Conservation (phyloP, 2,113 vertebrate genomes). For the Rafetus swinhoei region DNA sequence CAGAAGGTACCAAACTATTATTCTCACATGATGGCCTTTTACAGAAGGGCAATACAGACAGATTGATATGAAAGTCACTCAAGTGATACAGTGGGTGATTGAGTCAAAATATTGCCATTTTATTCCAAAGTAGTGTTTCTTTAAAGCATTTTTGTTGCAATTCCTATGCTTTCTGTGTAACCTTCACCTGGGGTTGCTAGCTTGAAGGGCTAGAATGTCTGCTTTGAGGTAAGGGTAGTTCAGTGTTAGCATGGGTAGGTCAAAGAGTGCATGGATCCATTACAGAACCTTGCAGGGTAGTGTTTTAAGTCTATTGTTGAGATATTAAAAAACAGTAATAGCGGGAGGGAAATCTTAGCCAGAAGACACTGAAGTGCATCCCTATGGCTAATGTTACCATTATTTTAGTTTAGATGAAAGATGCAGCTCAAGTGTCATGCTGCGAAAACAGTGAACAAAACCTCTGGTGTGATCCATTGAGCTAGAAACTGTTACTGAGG, state of each 20-base stretch:
- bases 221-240: background rate
- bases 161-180: background rate
- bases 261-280: background rate
- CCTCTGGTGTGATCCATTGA: constrained; percentile 16
- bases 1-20: background rate
- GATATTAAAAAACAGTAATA: background rate
- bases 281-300: background rate
- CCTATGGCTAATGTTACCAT: background rate
- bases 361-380: background rate
- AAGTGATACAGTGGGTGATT: background rate
- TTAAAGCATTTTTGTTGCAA: background rate
- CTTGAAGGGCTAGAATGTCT: background rate
- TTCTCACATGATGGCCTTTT: background rate
- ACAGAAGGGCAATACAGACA: background rate
- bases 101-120: background rate
- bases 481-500: constrained; percentile 24
- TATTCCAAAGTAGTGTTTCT: background rate
- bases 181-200: background rate
- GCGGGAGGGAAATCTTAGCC: background rate
- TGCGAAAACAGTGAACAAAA: background rate
- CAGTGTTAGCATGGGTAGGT: background rate
- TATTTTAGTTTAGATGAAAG: background rate
- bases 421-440: background rate
- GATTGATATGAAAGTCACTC: background rate
- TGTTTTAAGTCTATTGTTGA: background rate